Conservation (phyloP, 2,888 invertebrate species). For the Epinotia bilunana region DNA sequence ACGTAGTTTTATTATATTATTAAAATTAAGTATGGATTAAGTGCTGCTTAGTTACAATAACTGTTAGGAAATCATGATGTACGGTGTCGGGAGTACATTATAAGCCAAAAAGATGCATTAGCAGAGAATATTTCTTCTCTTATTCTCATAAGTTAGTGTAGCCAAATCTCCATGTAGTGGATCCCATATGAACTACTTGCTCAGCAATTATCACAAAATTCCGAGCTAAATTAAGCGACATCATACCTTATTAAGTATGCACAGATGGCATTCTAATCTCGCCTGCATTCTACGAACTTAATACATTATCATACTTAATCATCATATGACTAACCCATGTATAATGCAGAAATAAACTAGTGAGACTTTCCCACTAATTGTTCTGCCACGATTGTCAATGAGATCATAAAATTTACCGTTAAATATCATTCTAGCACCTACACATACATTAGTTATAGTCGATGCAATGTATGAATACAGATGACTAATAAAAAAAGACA, state of each 20-base stretch:
- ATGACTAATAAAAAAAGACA: background rate
- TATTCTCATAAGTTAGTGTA: background rate
- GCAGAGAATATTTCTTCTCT: too few species aligned
- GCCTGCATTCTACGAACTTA: slow-evolving; percentile 14
- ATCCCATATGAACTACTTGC: background rate
- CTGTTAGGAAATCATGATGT: background rate
- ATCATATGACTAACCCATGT: slow-evolving; percentile 35
- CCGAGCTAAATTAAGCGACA: slow-evolving; percentile 12
- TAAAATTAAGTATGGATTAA: too few species aligned
- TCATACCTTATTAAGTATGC: slow-evolving; percentile 14
- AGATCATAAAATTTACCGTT: slow-evolving; percentile 47
- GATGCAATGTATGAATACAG: background rate
- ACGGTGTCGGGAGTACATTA: background rate
- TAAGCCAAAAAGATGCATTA: background rate
- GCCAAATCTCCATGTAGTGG: background rate
- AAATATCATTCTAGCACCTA: slow-evolving; percentile 20
- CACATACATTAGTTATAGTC: slow-evolving; percentile 2
- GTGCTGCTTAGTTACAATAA: background rate
- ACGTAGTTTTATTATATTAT: too few species aligned
- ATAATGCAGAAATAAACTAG: slow-evolving; percentile 14
- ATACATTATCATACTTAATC: slow-evolving; percentile 33
- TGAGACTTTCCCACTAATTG: slow-evolving; percentile 49
- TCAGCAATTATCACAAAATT: background rate
- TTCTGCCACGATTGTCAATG: slow-evolving; percentile 50
- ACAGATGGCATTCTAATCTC: slow-evolving; percentile 29